Base-by-base conservation (phyloP, 2,113 vertebrate genomes). In the Chaetorhynchus papuensis region DNA sequence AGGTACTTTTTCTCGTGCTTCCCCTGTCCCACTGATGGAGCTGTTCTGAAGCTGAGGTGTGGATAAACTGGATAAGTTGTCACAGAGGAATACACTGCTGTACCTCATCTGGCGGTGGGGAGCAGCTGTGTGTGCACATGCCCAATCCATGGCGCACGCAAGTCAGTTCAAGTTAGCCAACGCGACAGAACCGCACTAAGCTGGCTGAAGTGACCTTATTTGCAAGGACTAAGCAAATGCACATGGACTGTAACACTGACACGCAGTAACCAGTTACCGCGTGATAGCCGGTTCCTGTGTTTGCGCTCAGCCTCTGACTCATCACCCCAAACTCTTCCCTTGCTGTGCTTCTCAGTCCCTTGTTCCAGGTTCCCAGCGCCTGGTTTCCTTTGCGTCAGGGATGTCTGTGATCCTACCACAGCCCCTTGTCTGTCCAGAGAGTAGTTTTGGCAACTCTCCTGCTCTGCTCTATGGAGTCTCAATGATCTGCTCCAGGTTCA, bases 171-270 rank as follows among this genome's bases (percentile, higher is more conserved):
- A 86, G 76, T 74, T 81, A 59, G 76, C 89, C 94, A 93, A 78
- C 0, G 2, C 5, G 76, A 56, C 86, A 70, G 91, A 95, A 92
- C 96, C 0, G 69, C 94, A 70, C 80, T 81, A 4, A 91, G 65
- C 94, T 92, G 89, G 93, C 86, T 96, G 93, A 33, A 78, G 7
- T 93, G 94, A 78, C 95, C 91, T 90, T 83, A 87, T 92, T 92
- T 94, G 93, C 83, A 93, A 0, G 50, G 83, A 53, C 92, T 97
- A 92, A 97, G 94, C 88, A 47, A 89, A 94, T 88, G 79, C 96
- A 96, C 86, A 88, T 96, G 95, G 95, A 33, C 64, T 59, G 80
- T 7, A 24, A 11, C 1, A 22, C 91, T 93, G 91, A 63, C 89
- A 31, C 2, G 31, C 90, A 81, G 91, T 35, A 20, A 64, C 44